Evolutionary conservation across 2,888 invertebrate species (phyloP).

Genomic region (Busseola fusca): DNA sequence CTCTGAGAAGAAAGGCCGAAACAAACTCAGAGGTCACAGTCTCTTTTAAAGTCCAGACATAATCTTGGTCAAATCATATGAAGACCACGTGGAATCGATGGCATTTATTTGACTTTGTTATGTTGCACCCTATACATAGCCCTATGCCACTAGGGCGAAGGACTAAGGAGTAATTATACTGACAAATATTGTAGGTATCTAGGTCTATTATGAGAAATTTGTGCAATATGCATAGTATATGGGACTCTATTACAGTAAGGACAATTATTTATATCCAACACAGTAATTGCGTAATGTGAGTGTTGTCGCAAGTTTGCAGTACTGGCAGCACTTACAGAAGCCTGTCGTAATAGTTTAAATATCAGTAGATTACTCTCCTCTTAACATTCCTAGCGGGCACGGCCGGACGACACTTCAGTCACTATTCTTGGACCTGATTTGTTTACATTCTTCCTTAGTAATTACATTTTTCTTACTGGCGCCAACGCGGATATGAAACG

Average conservation of each 20-base stretch:
- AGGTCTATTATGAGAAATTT: background rate
- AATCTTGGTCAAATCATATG: too few relatives aligned
- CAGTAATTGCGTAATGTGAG: slow-evolving; percentile 27
- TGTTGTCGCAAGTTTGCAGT: slow-evolving; percentile 22
- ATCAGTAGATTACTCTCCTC: slow-evolving; percentile 75
- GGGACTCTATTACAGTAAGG: background rate
- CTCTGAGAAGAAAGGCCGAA: too few relatives aligned
- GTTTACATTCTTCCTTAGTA: slow-evolving; percentile 73
- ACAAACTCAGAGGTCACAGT: too few relatives aligned
- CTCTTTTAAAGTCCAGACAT: too few relatives aligned
- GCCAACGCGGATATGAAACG: slow-evolving; percentile 54
- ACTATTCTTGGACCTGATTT: slow-evolving; percentile 75
- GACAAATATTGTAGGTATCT: too few relatives aligned
- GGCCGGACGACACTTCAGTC: slow-evolving; percentile 68
- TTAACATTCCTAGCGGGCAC: slow-evolving; percentile 80
- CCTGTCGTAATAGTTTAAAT: slow-evolving; percentile 62
- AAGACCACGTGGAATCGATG: too few relatives aligned
- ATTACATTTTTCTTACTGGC: slow-evolving; percentile 76
- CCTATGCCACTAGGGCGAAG: too few relatives aligned
- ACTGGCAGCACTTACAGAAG: slow-evolving; percentile 54
- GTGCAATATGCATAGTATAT: background rate
- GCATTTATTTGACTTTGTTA: background rate
- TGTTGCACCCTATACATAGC: background rate
- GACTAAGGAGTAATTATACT: background rate
- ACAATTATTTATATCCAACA: slow-evolving; percentile 17